Base-by-base conservation (phyloP, 2,888 invertebrate species). In the Phlogophora meticulosa region DNA sequence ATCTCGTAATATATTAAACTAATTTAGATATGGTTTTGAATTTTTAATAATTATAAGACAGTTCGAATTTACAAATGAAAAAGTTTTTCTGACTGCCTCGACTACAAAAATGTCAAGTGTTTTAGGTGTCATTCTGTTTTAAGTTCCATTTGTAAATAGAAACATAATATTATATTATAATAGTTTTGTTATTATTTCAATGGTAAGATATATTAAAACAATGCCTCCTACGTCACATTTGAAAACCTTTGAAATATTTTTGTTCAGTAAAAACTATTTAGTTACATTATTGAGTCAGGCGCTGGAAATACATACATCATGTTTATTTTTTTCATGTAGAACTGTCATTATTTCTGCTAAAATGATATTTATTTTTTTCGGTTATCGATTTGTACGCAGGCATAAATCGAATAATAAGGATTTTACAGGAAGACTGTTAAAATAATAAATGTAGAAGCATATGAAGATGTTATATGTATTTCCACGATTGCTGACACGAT, bases 241-340 rank as follows among this genome's bases (percentile, higher is more conserved):
- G 72, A 78, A 83, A 82, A 77, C 67, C 60, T 63, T 77, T 74
- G 75, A 83, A 83, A 74, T 77, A 73, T 76, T 78, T 83, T 82
- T 84, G 82, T 81, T 84, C 84, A 81, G 78, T 86, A 82, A 82
- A 82, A 82, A 77, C 82, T 82, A 82, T 81, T 72, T 80, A 76
- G 83, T 84, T 78, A 80, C 57, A 83, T 76, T 61, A 74, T 68
- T 65, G 73, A 73, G 48, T 62, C 69, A 40, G 46, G 53, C 65
- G 51, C 38, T 72, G 74, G 71, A 75, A 78, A 80, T 78, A 65
- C 79, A 73, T 76, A 68, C 70, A 72, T 43, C 55, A 62, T 51
- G 32, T 17, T 51, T 32, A 15, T 28, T 40, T 28, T 40, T 28
- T 65, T 34, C 4, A 38, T 17, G 7, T 36, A 52, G 17, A 42